Evolutionary conservation across 2,888 invertebrate species (phyloP).

Genomic region (Ptychoptera contaminata): DNA sequence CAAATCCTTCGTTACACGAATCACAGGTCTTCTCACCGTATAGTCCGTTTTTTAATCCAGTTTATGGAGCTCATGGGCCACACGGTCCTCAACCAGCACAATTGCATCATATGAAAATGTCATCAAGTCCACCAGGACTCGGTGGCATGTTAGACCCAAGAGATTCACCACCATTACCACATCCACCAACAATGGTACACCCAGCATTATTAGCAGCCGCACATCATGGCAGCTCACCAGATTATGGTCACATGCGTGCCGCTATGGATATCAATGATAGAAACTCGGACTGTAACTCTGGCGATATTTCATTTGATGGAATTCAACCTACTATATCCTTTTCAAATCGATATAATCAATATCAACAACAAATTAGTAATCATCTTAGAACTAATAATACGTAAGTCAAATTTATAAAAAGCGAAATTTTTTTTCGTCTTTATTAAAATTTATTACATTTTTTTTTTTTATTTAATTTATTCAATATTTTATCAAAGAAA

Average conservation of each 20-base stretch:
- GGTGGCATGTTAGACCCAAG: slow-evolving; percentile 46
- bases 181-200: slow-evolving; percentile 71
- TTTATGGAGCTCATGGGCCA: slow-evolving; percentile 33
- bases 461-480: too few relatives aligned
- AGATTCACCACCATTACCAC: slow-evolving; percentile 71
- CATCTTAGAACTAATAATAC: too few relatives aligned
- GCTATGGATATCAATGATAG: slow-evolving; percentile 72
- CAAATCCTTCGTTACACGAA: slow-evolving; percentile 89
- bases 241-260: slow-evolving; percentile 56
- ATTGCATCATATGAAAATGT: slow-evolving; percentile 27
- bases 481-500: too few relatives aligned
- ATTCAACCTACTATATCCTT: slow-evolving; percentile 94
- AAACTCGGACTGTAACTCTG: slow-evolving; percentile 81
- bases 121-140: slow-evolving; percentile 45
- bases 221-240: slow-evolving; percentile 66
- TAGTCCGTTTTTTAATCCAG: slow-evolving; percentile 69
- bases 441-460: too few relatives aligned
- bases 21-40: slow-evolving; percentile 87
- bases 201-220: slow-evolving; percentile 72
- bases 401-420: too few relatives aligned
- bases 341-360: slow-evolving; percentile 36
- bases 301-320: slow-evolving; percentile 81
- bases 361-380: too few relatives aligned
- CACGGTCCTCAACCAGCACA: slow-evolving; percentile 29
- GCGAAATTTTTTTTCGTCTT: too few relatives aligned